Base-by-base conservation (phyloP, 2,797 vertebrate species). In the Paedocypris micromegethes region DNA sequence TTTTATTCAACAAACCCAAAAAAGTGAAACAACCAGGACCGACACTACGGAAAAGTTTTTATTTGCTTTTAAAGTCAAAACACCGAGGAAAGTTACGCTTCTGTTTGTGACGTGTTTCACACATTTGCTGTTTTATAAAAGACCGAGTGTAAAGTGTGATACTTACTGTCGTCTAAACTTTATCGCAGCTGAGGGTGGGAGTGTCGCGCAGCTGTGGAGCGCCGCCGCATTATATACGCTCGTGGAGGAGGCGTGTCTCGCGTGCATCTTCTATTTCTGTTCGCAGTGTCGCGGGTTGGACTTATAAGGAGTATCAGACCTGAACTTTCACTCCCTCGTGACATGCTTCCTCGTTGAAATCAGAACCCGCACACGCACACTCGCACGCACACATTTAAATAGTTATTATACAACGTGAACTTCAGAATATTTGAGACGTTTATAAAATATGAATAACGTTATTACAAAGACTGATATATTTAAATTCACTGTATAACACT, bases 141-240 rank as follows among this genome's bases (percentile, higher is more conserved):
- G 81, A 85, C 83, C 89, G 64, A 89, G 89, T 88, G 81, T 83
- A 87, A 81, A 83, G 38, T 88, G 62, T 56, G 78, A 89, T 91
- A 91, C 90, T 91, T 90, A 91, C 90, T 89, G 82, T 64, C 62
- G 79, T 83, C 86, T 90, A 90, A 77, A 87, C 79, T 89, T 86
- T 82, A 88, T 79, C 86, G 79, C 73, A 78, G 66, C 87, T 67
- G 63, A 68, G 72, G 75, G 83, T 91, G 60, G 64, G 64, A 72
- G 73, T 76, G 83, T 90, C 86, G 89, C 87, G 86, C 86, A 43
- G 86, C 87, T 86, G 87, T 89, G 89, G 84, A 80, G 80, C 77
- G 82, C 74, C 65, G 62, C 40, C 80, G 78, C 82, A 66, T 75
- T 70, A 42, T 67, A 0, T 53, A 73, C 77, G 88, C 85, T 90